Conservation (phyloP, 2,113 vertebrate species). For the Psephotus haematonotus region DNA sequence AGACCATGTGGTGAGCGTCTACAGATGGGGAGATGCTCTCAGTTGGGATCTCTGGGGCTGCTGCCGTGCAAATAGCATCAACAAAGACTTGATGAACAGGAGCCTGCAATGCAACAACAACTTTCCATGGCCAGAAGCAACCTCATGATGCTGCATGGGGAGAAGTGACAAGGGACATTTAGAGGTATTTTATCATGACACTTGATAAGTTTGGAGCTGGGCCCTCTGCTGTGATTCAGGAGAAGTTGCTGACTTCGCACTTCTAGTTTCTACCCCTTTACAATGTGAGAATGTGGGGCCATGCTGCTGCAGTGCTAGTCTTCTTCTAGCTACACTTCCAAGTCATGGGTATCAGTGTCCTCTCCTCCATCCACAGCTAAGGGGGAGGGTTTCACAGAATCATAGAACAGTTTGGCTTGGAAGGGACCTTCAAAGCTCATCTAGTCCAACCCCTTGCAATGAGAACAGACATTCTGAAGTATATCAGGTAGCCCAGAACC, state of each 20-base stretch:
- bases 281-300: background rate
- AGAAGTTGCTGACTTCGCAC: background rate
- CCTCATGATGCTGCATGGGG: background rate
- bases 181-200: background rate
- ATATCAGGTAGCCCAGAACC: accelerated
- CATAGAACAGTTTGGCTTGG: background rate
- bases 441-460: background rate
- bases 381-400: background rate
- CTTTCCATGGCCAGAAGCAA: background rate
- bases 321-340: background rate
- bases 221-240: background rate
- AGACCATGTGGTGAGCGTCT: accelerated
- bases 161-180: background rate
- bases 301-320: background rate
- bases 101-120: background rate
- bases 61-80: background rate
- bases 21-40: background rate
- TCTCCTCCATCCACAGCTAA: background rate
- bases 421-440: background rate
- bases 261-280: background rate
- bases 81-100: background rate
- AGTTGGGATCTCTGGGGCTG: background rate
- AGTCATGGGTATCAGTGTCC: background rate
- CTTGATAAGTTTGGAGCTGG: background rate
- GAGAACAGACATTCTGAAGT: background rate